Percentiles rank a stretch among this genome's conserved stretches.
Evolutionary conservation across 2,888 invertebrate genomes (phyloP).

Genomic region (Amphiduros pacificus): DNA sequence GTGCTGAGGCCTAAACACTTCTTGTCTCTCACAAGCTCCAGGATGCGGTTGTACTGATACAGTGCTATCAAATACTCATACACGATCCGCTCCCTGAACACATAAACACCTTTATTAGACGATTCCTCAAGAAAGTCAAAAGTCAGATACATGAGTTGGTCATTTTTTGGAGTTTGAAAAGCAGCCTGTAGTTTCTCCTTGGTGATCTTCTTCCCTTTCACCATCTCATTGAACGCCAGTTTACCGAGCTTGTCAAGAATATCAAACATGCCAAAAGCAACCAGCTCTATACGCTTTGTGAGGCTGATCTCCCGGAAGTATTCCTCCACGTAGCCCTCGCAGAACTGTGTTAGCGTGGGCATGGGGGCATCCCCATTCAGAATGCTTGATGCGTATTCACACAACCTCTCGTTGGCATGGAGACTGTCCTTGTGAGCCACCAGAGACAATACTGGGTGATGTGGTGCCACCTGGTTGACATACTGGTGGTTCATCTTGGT

Average conservation of each 20-base stretch:
- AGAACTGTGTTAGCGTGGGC: no score
- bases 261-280: no score
- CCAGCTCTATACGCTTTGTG: no score
- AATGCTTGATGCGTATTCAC: no score
- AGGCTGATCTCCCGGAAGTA: no score
- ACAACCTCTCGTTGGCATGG: no score
- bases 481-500: no score
- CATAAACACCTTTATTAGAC: slow-evolving; percentile 6
- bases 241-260: slow-evolving; percentile 19
- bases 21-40: slow-evolving; percentile 12
- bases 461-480: no score
- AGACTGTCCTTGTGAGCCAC: no score
- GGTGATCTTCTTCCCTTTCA: slow-evolving; percentile 8
- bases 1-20: background rate
- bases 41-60: slow-evolving; percentile 10
- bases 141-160: background rate
- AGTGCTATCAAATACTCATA: slow-evolving; percentile 24
- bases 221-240: slow-evolving; percentile 13
- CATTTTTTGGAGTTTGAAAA: background rate
- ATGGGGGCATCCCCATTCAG: no score
- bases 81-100: slow-evolving; percentile 21
- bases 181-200: background rate
- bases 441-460: no score
- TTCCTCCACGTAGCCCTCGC: no score
- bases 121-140: slow-evolving; percentile 4